Conservation (phyloP, 2,797 vertebrate species). For the Synaphobranchus kaupii region DNA sequence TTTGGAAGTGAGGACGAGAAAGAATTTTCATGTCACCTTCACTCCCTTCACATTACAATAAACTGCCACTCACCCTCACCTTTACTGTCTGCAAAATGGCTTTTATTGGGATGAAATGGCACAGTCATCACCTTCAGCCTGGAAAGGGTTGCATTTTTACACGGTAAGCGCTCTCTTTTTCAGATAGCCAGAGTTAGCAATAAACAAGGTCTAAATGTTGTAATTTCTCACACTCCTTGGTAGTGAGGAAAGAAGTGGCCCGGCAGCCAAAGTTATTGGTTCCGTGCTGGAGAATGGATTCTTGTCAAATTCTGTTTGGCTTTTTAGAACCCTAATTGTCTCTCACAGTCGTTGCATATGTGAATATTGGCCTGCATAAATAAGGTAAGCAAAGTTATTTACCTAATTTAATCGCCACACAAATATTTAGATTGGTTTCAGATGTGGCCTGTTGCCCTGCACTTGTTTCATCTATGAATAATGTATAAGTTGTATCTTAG, state of each 20-base stretch:
- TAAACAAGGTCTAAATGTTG: background rate
- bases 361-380: background rate
- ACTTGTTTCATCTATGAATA: constrained; percentile 24
- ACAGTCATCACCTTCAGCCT: constrained; percentile 19
- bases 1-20: background rate
- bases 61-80: background rate
- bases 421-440: background rate
- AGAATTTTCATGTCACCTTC: background rate
- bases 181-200: background rate
- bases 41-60: background rate
- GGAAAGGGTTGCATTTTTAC: background rate
- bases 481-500: constrained; percentile 8
- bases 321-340: background rate
- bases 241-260: background rate
- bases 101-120: constrained; percentile 10
- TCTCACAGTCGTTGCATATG: background rate
- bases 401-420: background rate
- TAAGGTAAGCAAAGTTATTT: constrained; percentile 11
- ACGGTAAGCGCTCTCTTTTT: background rate
- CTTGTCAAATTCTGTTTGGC: background rate
- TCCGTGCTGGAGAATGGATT: background rate
- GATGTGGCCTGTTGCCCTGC: background rate
- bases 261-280: background rate
- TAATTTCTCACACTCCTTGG: background rate
- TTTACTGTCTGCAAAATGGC: background rate